Base-by-base conservation (phyloP, 2,113 vertebrate species). In the Crotalus viridis region DNA sequence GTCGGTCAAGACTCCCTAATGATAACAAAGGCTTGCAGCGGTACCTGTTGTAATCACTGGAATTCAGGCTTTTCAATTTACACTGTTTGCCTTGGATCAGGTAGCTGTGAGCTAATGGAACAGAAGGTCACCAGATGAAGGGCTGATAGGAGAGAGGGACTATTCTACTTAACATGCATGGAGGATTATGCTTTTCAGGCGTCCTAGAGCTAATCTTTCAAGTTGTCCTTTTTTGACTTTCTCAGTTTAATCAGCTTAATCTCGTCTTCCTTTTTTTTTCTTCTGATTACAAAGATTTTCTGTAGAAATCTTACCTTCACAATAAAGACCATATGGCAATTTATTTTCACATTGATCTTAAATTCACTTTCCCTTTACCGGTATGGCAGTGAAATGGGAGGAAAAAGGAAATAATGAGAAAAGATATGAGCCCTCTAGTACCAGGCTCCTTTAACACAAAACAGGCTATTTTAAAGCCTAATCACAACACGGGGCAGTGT, bases 191-290 rank as follows among this genome's bases (percentile, higher is more conserved):
- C 97, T 96, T 97, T 94, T 94, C 97, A 96, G 96, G 95, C 88
- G 48, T 96, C 94, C 96, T 93, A 92, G 0, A 97, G 97, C 97
- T 98, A 98, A 98, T 98, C 98, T 98, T 98, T 98, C 97, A 98
- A 98, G 96, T 97, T 97, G 98, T 98, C 97, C 98, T 98, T 98
- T 98, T 97, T 96, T 98, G 98, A 98, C 98, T 98, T 98, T 98
- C 98, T 97, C 97, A 96, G 97, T 97, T 98, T 98, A 98, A 98
- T 98, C 98, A 98, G 97, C 97, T 98, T 98, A 98, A 98, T 98
- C 98, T 98, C 96, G 97, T 98, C 97, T 97, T 96, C 97, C 95
- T 97, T 97, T 98, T 97, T 97, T 97, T 97, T n/a, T 43, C 3
- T 43, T 28, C 97, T 98, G 98, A 98, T 98, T 98, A 97, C 97